Conservation (phyloP, 2,888 invertebrate genomes). For the Lordiphosa andalusiaca region DNA sequence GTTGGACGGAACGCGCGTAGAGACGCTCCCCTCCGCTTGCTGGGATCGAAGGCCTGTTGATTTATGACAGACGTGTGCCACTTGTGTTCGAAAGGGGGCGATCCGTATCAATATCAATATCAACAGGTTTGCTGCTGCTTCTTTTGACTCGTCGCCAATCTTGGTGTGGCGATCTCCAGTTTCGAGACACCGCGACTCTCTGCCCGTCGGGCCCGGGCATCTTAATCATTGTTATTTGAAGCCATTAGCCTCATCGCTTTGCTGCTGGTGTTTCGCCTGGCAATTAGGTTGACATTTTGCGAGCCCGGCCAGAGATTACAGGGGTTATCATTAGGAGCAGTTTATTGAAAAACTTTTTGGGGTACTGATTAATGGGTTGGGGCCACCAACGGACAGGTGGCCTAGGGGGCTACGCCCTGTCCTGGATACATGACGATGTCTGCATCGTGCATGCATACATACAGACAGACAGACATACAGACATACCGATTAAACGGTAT, state of each 20-base stretch:
- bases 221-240: constrained; percentile 73
- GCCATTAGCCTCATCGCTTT: constrained; percentile 59
- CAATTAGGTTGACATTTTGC: constrained; percentile 70
- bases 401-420: constrained; percentile 11
- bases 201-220: constrained; percentile 39
- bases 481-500: background rate
- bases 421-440: too few species aligned
- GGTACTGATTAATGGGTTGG: constrained; percentile 61
- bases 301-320: constrained; percentile 49
- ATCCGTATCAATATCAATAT: constrained; percentile 61
- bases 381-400: constrained; percentile 54
- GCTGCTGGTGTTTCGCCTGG: constrained; percentile 69
- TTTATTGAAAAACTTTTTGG: constrained; percentile 63
- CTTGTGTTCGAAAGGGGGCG: constrained; percentile 18
- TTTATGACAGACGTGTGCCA: constrained; percentile 72
- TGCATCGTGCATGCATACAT: background rate
- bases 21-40: constrained; percentile 5
- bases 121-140: constrained; percentile 59
- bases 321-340: constrained; percentile 65
- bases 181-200: constrained; percentile 15
- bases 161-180: constrained; percentile 18
- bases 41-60: constrained; percentile 26
- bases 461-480: background rate
- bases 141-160: constrained; percentile 19
- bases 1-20: constrained; percentile 1